These are phyloP conservation scores for Agelaius phoeniceus DNA, from an alignment of 2,113 vertebrate species.

Conservation along the genomic window DNA sequence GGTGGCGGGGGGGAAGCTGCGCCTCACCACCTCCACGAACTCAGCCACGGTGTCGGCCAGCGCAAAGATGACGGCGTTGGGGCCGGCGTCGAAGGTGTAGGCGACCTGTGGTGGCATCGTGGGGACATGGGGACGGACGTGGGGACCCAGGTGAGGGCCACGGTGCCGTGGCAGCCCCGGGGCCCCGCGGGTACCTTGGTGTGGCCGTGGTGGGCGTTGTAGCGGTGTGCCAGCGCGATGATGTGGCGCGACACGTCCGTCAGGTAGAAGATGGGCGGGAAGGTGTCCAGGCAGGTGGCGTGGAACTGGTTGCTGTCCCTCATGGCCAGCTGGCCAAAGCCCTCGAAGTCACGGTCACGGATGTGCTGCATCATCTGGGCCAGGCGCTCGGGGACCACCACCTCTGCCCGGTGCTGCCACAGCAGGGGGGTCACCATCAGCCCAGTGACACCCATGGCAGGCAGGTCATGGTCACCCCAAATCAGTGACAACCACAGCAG, in stretches of 20 bases:
- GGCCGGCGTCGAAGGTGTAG: conserved; percentile 94
- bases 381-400: conserved; percentile 84
- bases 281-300: conserved; percentile 95
- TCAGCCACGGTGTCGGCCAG: conserved; percentile 81
- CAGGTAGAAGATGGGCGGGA: conserved; percentile 95
- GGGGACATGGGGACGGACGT: rapidly evolving
- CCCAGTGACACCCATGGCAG: rapidly evolving
- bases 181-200: conserved; percentile 75
- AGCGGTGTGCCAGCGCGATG: conserved; percentile 86
- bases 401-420: conserved; percentile 84
- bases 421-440: rapidly evolving
- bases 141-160: background rate
- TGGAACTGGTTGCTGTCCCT: conserved; percentile 98
- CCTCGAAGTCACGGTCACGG: conserved; percentile 79
- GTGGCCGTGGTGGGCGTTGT: conserved; percentile 81
- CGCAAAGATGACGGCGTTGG: conserved; percentile 90
- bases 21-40: conserved; percentile 82
- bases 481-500: background rate
- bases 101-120: conserved; percentile 40
- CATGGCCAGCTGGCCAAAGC: conserved; percentile 91
- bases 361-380: conserved; percentile 82
- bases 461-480: background rate
- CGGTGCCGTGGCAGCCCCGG: rapidly evolving
- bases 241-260: conserved; percentile 82
- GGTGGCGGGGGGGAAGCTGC: conserved; percentile 83